Evolutionary conservation across 2,888 invertebrate species (phyloP).

Genomic region (Erpobdella octoculata): DNA sequence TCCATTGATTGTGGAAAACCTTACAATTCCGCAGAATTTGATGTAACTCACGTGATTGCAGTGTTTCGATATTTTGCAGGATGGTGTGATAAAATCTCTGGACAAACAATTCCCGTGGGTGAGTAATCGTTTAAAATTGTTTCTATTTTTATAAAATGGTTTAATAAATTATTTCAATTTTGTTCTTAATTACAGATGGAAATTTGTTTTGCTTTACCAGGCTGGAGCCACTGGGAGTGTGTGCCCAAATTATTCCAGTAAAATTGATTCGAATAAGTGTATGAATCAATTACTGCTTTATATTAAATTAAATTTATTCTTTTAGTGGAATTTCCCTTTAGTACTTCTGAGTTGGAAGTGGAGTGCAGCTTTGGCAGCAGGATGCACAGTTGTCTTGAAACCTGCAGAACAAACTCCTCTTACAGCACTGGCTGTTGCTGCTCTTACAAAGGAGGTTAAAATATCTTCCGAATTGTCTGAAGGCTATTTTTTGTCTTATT

Average conservation of each 20-base stretch:
- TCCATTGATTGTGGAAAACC: constrained; percentile 92
- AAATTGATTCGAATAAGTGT: constrained; percentile 30
- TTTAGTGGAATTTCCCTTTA: constrained; percentile 76
- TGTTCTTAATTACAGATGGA: constrained; percentile 61
- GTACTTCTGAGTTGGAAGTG: constrained; percentile 93
- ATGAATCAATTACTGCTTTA: too few species aligned
- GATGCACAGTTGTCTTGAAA: constrained; percentile 76
- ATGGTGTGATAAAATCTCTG: constrained; percentile 79
- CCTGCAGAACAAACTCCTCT: constrained; percentile 91
- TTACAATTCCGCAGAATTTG: constrained; percentile 55
- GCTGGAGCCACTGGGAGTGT: constrained; percentile 61
- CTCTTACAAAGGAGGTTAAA: constrained; percentile 63
- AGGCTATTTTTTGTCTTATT: too few species aligned
- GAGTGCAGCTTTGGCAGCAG: constrained; percentile 59
- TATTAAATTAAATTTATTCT: too few species aligned
- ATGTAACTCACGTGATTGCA: constrained; percentile 33
- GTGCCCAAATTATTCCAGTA: constrained; percentile 58
- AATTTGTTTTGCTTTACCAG: constrained; percentile 64
- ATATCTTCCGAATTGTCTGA: too few species aligned
- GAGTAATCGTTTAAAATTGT: too few species aligned
- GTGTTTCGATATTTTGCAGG: constrained; percentile 71
- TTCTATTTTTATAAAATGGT: too few species aligned
- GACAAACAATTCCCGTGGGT: constrained; percentile 72
- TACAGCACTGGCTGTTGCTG: constrained; percentile 76
- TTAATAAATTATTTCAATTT: too few species aligned